phyloP scores from a whole-genome alignment of 1,140 invertebrate genomes.

The Gonatopus flavifemur region DNA sequence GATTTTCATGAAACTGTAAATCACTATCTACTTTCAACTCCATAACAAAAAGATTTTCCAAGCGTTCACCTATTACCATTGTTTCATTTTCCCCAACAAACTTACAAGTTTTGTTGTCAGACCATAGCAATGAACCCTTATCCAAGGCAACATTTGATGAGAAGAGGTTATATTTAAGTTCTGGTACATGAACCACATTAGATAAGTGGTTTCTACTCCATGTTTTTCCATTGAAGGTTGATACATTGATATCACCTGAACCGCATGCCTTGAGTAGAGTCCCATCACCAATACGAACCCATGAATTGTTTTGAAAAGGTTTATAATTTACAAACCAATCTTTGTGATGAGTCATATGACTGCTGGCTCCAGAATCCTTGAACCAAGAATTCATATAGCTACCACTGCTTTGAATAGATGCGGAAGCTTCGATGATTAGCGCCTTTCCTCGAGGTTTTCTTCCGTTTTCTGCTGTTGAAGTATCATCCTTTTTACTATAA shows the following conservation, averaged over 20 bases:
- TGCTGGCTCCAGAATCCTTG: constrained; percentile 31
- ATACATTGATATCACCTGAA: constrained; percentile 22
- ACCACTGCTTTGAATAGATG: not conserved
- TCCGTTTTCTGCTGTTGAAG: too few relatives aligned
- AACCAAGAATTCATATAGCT: constrained; percentile 11
- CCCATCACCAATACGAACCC: constrained; percentile 30
- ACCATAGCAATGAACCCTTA: constrained; percentile 30
- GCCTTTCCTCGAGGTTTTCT: too few relatives aligned
- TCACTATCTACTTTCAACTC: too few relatives aligned
- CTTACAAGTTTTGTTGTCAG: constrained; percentile 12
- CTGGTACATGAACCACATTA: constrained; percentile 45
- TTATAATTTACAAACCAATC: constrained; percentile 21
- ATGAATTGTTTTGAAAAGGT: constrained; percentile 3
- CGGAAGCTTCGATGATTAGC: too few relatives aligned
- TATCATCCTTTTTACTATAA: constrained; percentile 4
- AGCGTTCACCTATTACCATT: not conserved
- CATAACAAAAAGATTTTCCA: constrained; percentile 7
- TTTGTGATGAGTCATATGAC: constrained; percentile 27
- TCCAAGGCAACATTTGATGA: constrained; percentile 36
- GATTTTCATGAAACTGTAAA: not conserved
- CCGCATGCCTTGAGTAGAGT: constrained; percentile 20
- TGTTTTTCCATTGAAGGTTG: constrained; percentile 21
- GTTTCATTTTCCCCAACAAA: not conserved
- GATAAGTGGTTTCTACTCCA: constrained; percentile 28
- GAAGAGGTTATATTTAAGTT: constrained; percentile 48